Evolutionary conservation across 2,888 invertebrate species (phyloP).

Genomic region (Melikaiella ostensackeni): DNA sequence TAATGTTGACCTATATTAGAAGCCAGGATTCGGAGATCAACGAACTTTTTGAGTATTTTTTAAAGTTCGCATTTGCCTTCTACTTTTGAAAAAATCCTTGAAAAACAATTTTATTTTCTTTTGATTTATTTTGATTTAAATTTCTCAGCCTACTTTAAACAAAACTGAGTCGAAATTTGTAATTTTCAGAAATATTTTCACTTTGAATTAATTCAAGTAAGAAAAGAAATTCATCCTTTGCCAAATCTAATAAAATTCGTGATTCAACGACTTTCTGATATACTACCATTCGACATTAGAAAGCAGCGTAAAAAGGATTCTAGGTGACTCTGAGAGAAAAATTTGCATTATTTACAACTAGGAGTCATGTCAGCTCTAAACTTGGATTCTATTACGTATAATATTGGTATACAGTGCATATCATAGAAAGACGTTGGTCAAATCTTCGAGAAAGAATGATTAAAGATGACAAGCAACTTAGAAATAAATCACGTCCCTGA

Average conservation of each 20-base stretch:
- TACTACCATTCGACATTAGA: neutral
- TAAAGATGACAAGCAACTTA: conserved; percentile 4
- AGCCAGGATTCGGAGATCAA: conserved; percentile 33
- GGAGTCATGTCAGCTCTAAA: conserved; percentile 3
- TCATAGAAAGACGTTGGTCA: conserved; percentile 29
- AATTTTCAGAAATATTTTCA: neutral
- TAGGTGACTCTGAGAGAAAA: neutral
- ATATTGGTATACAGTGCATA: conserved; percentile 18
- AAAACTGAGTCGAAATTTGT: neutral
- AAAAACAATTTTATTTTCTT: neutral
- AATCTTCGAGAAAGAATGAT: conserved; percentile 4
- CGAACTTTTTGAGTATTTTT: neutral
- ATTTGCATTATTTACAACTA: conserved; percentile 3
- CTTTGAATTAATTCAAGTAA: neutral
- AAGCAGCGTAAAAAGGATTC: neutral
- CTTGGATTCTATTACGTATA: conserved; percentile 21
- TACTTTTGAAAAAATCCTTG: neutral
- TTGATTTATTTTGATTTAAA: neutral
- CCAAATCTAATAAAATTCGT: neutral
- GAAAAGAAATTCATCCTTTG: neutral
- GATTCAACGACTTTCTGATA: conserved; percentile 19
- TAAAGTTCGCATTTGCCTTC: neutral
- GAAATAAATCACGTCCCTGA: conserved; percentile 5
- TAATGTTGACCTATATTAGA: neutral
- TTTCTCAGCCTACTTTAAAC: neutral